A percentile compares a stretch with the other conserved stretches of the same genome.
Conservation (phyloP, 2,888 invertebrate genomes). For the Oscheius sp. region DNA sequence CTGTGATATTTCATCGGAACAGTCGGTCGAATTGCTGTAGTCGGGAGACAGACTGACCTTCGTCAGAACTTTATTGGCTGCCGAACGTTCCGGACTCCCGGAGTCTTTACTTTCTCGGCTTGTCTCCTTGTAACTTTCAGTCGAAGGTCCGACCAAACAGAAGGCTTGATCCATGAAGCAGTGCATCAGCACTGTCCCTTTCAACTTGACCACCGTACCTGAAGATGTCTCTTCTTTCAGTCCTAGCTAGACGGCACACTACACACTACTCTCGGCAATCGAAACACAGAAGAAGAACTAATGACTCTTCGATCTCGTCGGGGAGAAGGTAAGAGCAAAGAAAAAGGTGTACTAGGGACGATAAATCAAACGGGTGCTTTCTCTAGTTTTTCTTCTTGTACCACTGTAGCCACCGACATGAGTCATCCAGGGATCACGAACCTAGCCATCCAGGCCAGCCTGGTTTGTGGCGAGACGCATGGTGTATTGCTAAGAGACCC, state of each 20-base stretch:
- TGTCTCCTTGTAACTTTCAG: constrained; percentile 89
- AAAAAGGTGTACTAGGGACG: neutral
- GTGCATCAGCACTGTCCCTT: constrained; percentile 92
- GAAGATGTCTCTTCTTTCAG: constrained; percentile 61
- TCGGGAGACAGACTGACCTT: constrained; percentile 64
- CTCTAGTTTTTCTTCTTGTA: too few species aligned
- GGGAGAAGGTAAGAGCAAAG: neutral
- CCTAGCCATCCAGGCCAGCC: too few species aligned
- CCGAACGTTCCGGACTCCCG: constrained; percentile 57
- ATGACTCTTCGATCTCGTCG: neutral
- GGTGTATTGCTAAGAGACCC: too few species aligned
- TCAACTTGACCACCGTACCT: constrained; percentile 95
- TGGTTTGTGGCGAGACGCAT: too few species aligned
- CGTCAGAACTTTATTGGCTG: constrained; percentile 60
- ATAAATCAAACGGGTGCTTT: neutral
- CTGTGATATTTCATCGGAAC: constrained; percentile 51
- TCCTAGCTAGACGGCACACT: constrained; percentile 9
- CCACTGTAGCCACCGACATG: too few species aligned
- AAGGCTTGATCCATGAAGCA: constrained; percentile 96
- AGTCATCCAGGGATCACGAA: too few species aligned
- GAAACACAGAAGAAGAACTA: constrained; percentile 24
- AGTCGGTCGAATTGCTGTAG: constrained; percentile 50
- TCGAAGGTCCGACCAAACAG: constrained; percentile 88
- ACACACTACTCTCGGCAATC: constrained; percentile 36
- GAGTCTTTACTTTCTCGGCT: constrained; percentile 76